Base-by-base conservation (phyloP, 1,140 invertebrate species). In the Micrasema longulum region DNA sequence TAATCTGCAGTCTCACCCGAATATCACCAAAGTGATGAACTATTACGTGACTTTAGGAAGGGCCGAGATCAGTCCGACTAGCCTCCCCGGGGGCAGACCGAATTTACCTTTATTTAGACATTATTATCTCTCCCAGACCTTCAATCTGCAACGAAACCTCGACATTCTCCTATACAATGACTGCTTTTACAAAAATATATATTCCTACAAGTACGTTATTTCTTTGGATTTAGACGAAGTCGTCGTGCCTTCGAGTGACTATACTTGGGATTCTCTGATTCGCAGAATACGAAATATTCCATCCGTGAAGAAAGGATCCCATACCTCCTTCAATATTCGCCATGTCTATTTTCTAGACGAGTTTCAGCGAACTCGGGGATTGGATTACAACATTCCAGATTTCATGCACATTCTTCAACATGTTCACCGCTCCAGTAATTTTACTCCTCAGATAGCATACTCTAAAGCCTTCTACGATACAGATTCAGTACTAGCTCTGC, bases 181-280 rank as follows among this genome's bases (percentile, higher is more conserved):
- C 70, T 91, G 89, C 71, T 88, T 92, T 47, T 92, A 93, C 78
- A 87, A 89, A 76, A 91, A 89, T 79, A 78, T 91, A 22, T 77
- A 87, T 67, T 85, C 84, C 62, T 89, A 88, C 4, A 81, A 89
- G 73, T 92, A 85, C 79, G 84, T 92, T n/a, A 77, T 92, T 7
- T 90, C 91, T 6, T 81, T 92, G 71, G 91, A 93, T 77, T 82
- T 91, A 22, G 91, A 93, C 79, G 91, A 93, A 80, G 83, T 91
- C 20, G 85, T 92, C 43, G 81, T 93, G 35, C 91, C 91, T 2
- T 82, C 86, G 77, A 79, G 81, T 57, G 80, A 84, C 18, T 77
- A 81, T 23, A 88, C 82, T 26, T 92, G 89, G 89, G 69, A 77
- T 18, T 81, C 86, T 67, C 75, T 92, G 47, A 64, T 87, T 11